phyloP scores from a whole-genome alignment of 2,797 vertebrate genomes.

The Lepus townsendii region DNA sequence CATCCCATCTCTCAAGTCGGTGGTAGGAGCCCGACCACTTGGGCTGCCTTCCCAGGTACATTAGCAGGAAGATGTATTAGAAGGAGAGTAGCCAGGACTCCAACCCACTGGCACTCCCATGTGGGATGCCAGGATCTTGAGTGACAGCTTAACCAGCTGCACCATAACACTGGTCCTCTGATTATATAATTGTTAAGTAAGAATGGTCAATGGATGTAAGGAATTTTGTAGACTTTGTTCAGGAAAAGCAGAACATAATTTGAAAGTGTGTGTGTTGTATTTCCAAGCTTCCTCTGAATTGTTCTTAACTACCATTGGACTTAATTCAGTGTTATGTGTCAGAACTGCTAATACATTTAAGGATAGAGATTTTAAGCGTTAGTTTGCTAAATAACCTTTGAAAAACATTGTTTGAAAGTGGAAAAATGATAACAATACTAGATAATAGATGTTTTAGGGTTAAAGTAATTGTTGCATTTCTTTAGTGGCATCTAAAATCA shows the following conservation, averaged over 20 bases:
- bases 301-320: not conserved
- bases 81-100: too few species aligned
- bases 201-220: not conserved
- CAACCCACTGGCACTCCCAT: too few species aligned
- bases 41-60: too few species aligned
- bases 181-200: not conserved
- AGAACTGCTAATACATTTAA: not conserved
- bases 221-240: not conserved
- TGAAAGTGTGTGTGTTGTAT: not conserved
- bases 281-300: slow-evolving; percentile 32
- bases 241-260: not conserved
- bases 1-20: too few species aligned
- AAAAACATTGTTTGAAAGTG: slow-evolving; percentile 24
- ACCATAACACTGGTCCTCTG: too few species aligned
- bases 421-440: not conserved
- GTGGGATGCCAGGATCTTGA: too few species aligned
- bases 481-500: not conserved
- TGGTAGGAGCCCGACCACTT: too few species aligned
- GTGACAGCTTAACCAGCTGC: too few species aligned
- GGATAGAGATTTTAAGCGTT: not conserved
- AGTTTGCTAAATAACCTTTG: not conserved
- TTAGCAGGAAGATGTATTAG: too few species aligned
- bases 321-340: not conserved
- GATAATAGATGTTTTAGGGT: not conserved
- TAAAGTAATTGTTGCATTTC: not conserved